Conservation (phyloP, 1,140 invertebrate genomes). For the Laodelphax striatellus region DNA sequence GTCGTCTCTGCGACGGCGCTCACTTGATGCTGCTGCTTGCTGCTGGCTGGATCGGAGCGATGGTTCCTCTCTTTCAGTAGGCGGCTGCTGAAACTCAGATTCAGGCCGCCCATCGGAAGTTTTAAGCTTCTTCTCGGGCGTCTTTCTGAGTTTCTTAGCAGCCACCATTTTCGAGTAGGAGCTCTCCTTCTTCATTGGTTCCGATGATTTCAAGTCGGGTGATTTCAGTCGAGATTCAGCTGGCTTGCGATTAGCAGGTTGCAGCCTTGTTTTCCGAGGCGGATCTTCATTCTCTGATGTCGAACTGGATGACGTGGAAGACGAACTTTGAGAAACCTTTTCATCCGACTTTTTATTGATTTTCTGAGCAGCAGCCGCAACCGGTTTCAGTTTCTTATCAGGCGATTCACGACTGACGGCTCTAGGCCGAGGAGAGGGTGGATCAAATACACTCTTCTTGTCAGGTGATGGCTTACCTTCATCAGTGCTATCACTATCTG, state of each 20-base stretch:
- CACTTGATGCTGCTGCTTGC: conserved; percentile 23
- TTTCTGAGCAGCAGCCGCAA: conserved; percentile 12
- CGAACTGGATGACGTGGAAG: conserved; percentile 24
- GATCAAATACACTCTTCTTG: conserved; percentile 20
- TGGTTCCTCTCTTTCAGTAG: conserved; percentile 63
- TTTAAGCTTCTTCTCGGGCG: conserved; percentile 75
- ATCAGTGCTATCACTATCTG: conserved; percentile 37
- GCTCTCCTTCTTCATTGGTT: conserved; percentile 15
- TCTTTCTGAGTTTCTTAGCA: conserved; percentile 47
- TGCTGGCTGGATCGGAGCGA: conserved; percentile 35
- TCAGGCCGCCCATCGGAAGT: conserved; percentile 69
- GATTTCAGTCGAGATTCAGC: conserved; percentile 30
- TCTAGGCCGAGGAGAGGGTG: conserved; percentile 7
- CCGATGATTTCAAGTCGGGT: not conserved
- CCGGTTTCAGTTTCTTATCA: conserved; percentile 16
- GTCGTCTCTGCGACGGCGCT: conserved; percentile 19
- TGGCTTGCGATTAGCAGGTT: conserved; percentile 17
- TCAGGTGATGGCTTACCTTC: conserved; percentile 28
- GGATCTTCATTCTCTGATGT: conserved; percentile 22
- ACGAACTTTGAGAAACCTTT: conserved; percentile 43
- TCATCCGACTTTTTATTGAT: conserved; percentile 25
- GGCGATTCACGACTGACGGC: conserved; percentile 7
- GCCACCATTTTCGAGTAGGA: conserved; percentile 31
- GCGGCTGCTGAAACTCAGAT: conserved; percentile 56
- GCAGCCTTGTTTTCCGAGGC: conserved; percentile 4